phyloP scores from a whole-genome alignment of 2,797 vertebrate species.

The Sebastes oblongus region DNA sequence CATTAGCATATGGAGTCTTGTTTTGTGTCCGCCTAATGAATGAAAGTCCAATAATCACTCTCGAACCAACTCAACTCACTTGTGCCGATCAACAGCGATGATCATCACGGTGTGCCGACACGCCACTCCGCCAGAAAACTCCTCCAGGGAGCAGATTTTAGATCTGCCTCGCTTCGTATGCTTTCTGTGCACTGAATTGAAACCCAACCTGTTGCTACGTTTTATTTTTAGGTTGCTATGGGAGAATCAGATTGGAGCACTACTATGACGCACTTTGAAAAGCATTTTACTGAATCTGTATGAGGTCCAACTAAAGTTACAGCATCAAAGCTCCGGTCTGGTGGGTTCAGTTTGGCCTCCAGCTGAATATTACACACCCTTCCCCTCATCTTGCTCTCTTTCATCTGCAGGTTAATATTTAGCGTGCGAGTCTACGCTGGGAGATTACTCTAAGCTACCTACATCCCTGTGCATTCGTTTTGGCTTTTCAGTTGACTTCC shows the following conservation, averaged over 20 bases:
- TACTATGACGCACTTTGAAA: conserved; percentile 13
- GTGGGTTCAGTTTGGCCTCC: conserved; percentile 15
- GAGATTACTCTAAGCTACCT: conserved; percentile 53
- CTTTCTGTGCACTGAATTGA: not conserved
- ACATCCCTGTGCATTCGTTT: conserved; percentile 43
- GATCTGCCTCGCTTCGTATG: not conserved
- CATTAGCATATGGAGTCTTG: not conserved
- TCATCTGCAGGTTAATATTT: conserved; percentile 66
- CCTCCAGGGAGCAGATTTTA: not conserved
- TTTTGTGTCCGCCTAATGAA: not conserved
- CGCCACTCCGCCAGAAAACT: not conserved
- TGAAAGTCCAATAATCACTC: not conserved
- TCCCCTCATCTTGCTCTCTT: conserved; percentile 27
- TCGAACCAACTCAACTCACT: not conserved
- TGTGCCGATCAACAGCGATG: no score
- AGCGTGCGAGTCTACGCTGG: conserved; percentile 7
- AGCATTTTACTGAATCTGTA: conserved; percentile 25
- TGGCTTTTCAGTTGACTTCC: conserved; percentile 39
- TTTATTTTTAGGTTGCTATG: conserved; percentile 22
- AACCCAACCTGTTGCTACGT: not conserved
- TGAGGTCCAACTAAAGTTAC: conserved; percentile 24
- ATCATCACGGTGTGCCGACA: no score
- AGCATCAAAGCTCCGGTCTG: conserved; percentile 36
- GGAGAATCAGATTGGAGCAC: conserved; percentile 9
- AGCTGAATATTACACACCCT: conserved; percentile 15